Evolutionary conservation across 2,797 vertebrate genomes (phyloP).

Genomic region (Glyptemys insculpta): DNA sequence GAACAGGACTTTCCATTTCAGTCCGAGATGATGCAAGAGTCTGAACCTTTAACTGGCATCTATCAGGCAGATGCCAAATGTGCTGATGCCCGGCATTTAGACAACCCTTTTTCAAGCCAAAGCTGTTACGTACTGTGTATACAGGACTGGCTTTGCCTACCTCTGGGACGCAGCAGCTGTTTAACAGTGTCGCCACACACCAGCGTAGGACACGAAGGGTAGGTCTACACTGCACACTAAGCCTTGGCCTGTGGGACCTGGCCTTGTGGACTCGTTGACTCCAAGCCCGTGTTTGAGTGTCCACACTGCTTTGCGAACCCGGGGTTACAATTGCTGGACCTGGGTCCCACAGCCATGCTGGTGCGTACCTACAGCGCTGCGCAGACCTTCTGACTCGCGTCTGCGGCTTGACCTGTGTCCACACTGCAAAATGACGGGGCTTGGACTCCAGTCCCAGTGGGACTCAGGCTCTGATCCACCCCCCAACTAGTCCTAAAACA

Average conservation of each 20-base stretch:
- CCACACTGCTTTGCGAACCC: not conserved
- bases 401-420: not conserved
- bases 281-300: not conserved
- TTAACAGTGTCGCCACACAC: not conserved
- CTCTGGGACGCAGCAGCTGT: not conserved
- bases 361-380: not conserved
- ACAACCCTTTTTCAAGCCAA: not conserved
- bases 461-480: not conserved
- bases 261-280: not conserved
- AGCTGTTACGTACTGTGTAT: no score
- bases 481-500: not conserved
- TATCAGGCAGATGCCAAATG: no score
- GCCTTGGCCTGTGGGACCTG: not conserved
- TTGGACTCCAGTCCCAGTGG: not conserved
- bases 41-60: not conserved
- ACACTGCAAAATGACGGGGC: not conserved
- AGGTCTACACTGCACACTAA: not conserved
- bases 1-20: not conserved
- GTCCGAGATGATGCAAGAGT: not conserved
- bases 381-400: not conserved
- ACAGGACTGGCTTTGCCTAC: not conserved
- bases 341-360: not conserved
- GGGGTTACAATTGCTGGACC: no score
- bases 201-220: not conserved
- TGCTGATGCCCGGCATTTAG: not conserved